These are phyloP conservation scores for Ectemnius cavifrons DNA, from an alignment of 2,888 invertebrate species.

Conservation along the genomic window DNA sequence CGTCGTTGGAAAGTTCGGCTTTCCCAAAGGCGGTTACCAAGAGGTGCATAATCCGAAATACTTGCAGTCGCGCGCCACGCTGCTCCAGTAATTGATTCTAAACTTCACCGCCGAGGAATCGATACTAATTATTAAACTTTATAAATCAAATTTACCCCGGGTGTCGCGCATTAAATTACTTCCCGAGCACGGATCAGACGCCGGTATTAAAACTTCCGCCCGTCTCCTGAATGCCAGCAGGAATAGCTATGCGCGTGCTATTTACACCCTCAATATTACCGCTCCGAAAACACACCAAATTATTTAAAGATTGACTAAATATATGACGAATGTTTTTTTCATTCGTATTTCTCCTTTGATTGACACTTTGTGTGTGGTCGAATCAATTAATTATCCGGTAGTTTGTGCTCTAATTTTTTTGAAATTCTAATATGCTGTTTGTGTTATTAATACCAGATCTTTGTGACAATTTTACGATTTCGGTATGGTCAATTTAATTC, in stretches of 20 bases:
- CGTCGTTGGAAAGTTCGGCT: neutral
- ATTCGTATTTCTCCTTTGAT: too few species aligned
- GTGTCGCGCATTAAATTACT: conserved; percentile 1
- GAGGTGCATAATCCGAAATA: conserved; percentile 1
- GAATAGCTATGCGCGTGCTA: neutral
- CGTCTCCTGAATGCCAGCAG: neutral
- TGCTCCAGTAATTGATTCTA: neutral
- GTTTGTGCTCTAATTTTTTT: too few species aligned
- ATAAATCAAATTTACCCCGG: conserved; percentile 5
- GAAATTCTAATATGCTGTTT: too few species aligned
- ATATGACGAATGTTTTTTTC: too few species aligned
- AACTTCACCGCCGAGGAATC: conserved; percentile 1
- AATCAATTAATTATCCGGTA: too few species aligned
- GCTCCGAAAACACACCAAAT: neutral
- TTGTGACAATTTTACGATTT: too few species aligned
- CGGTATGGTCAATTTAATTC: too few species aligned
- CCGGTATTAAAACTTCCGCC: conserved; percentile 2
- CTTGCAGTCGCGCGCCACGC: neutral
- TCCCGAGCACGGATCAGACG: neutral
- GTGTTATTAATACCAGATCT: too few species aligned
- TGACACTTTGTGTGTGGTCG: too few species aligned
- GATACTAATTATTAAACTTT: conserved; percentile 10
- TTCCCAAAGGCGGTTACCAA: neutral
- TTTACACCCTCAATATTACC: neutral
- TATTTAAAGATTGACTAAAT: too few species aligned